Percentiles rank a stretch among this genome's conserved stretches.
Conservation (phyloP, 2,888 invertebrate species). For the Cheilosia pagana region DNA sequence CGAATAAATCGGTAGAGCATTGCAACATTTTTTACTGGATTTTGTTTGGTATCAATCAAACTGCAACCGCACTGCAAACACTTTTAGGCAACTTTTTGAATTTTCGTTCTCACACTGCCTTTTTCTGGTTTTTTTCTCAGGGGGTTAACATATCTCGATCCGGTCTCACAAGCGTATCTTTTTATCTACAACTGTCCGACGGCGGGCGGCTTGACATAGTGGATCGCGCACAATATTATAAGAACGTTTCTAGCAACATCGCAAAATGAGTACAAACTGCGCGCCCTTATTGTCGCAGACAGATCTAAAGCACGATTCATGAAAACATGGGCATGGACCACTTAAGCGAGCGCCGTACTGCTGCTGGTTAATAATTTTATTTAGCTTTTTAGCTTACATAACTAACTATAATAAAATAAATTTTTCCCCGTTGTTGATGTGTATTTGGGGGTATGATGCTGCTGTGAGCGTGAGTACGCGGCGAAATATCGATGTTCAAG, state of each 20-base stretch:
- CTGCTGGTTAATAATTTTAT: conserved; percentile 73
- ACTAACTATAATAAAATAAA: conserved; percentile 64
- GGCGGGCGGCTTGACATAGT: conserved; percentile 54
- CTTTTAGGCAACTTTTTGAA: conserved; percentile 3
- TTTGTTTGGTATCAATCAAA: not conserved
- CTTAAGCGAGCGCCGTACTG: conserved; percentile 66
- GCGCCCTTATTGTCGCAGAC: conserved; percentile 72
- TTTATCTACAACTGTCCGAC: conserved; percentile 40
- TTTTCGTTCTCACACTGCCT: conserved; percentile 29
- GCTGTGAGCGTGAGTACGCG: conserved; percentile 18
- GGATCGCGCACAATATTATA: conserved; percentile 46
- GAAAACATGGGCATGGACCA: conserved; percentile 68
- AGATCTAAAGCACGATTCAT: conserved; percentile 65
- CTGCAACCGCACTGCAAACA: not conserved
- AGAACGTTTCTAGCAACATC: conserved; percentile 51
- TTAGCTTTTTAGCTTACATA: conserved; percentile 72
- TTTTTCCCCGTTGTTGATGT: conserved; percentile 49
- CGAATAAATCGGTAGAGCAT: conserved; percentile 12
- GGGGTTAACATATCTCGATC: conserved; percentile 32
- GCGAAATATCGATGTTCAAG: conserved; percentile 11
- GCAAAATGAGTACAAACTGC: conserved; percentile 67
- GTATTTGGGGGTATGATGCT: conserved; percentile 33
- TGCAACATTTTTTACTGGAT: conserved; percentile 1
- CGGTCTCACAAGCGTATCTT: conserved; percentile 55
- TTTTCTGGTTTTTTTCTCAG: conserved; percentile 19